Conservation (phyloP, 1,140 invertebrate genomes). For the Euglossa dilemma region DNA sequence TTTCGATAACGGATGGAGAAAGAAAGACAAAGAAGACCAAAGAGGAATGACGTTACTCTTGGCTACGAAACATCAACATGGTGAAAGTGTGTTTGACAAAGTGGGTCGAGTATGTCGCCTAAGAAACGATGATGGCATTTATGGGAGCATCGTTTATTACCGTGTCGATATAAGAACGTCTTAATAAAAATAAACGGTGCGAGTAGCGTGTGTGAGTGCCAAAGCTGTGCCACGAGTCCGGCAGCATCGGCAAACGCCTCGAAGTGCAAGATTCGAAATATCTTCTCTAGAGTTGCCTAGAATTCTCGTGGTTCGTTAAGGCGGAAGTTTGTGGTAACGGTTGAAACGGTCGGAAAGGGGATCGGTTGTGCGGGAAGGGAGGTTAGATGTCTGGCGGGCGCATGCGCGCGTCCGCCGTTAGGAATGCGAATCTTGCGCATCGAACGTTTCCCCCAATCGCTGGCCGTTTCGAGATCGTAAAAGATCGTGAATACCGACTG, state of each 20-base stretch:
- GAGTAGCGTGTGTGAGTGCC: slow-evolving; percentile 47
- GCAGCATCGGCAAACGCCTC: neutral
- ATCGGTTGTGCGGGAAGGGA: too few relatives aligned
- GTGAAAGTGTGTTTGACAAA: neutral
- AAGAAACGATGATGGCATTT: slow-evolving; percentile 1
- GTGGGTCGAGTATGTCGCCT: neutral
- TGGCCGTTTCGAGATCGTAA: neutral
- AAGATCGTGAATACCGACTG: neutral
- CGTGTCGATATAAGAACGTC: neutral
- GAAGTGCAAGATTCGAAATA: neutral
- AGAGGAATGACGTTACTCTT: neutral
- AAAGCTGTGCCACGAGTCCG: neutral
- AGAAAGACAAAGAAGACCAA: neutral
- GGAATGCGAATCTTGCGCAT: neutral
- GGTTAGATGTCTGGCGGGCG: neutral
- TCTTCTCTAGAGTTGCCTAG: too few relatives aligned
- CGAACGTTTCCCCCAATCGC: neutral
- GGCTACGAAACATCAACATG: neutral
- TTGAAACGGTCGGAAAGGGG: too few relatives aligned
- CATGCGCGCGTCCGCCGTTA: neutral
- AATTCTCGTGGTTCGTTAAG: too few relatives aligned
- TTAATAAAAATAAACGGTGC: slow-evolving; percentile 28
- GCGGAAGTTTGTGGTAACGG: too few relatives aligned
- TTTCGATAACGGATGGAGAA: too few relatives aligned
- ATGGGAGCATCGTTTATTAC: slow-evolving; percentile 11